Conservation (phyloP, 2,888 invertebrate genomes). For the Liodrosophila aerea region DNA sequence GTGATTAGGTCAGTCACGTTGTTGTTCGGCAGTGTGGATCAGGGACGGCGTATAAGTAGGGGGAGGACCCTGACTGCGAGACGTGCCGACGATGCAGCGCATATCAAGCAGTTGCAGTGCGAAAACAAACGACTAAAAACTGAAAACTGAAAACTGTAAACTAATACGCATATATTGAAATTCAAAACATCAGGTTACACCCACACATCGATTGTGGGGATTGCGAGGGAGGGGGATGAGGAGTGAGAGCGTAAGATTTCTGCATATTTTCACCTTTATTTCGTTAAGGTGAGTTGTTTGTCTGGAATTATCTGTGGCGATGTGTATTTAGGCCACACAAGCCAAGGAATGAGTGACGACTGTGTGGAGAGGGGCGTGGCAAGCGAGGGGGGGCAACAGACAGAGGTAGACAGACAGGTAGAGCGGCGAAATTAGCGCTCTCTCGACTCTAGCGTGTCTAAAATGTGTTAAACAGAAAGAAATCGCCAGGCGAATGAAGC, state of each 20-base stretch:
- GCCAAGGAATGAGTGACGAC: slow-evolving; percentile 7
- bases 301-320: slow-evolving; percentile 21
- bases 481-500: slow-evolving; percentile 45
- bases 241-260: slow-evolving; percentile 23
- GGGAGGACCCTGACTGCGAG: slow-evolving; percentile 31
- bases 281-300: not conserved
- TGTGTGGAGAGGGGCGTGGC: not conserved
- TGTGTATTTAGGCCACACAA: slow-evolving; percentile 24
- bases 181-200: slow-evolving; percentile 45
- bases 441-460: slow-evolving; percentile 38
- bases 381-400: not conserved
- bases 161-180: slow-evolving; percentile 39
- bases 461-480: slow-evolving; percentile 68
- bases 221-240: not conserved
- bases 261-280: slow-evolving; percentile 59
- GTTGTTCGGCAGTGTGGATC: slow-evolving; percentile 12
- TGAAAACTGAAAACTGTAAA: slow-evolving; percentile 27
- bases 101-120: slow-evolving; percentile 11
- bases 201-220: slow-evolving; percentile 19
- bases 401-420: not conserved
- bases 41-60: slow-evolving; percentile 11
- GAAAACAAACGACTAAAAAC: not conserved
- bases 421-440: slow-evolving; percentile 37
- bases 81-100: slow-evolving; percentile 15
- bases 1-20: slow-evolving; percentile 23